Percentiles rank a stretch among this genome's conserved stretches.
Evolutionary conservation across 2,888 invertebrate genomes (phyloP).

Genomic region (Synanthedon myopaeformis): DNA sequence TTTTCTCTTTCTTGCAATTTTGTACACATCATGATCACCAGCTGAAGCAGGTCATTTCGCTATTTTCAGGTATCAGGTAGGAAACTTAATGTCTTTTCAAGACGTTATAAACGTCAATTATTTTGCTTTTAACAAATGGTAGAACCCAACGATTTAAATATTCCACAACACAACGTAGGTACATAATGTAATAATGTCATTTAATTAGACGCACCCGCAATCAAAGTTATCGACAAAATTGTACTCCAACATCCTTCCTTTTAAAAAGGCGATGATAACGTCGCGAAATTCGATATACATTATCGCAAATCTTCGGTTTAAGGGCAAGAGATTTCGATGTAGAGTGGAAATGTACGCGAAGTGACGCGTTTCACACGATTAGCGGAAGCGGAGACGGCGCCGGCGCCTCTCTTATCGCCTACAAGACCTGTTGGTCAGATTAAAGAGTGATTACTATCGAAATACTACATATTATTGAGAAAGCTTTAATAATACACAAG

Average conservation of each 20-base stretch:
- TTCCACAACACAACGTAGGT: too few relatives aligned
- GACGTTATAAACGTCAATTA: too few relatives aligned
- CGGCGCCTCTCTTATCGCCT: constrained; percentile 18
- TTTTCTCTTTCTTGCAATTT: too few relatives aligned
- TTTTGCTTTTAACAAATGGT: too few relatives aligned
- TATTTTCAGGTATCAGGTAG: too few relatives aligned
- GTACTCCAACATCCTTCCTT: neutral
- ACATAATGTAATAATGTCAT: constrained; percentile 3
- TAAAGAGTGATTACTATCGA: constrained; percentile 8
- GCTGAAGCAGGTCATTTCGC: too few relatives aligned
- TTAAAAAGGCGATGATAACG: constrained; percentile 18
- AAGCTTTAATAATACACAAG: neutral
- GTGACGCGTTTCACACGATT: constrained; percentile 33
- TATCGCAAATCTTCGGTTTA: constrained; percentile 32
- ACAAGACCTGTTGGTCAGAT: constrained; percentile 19
- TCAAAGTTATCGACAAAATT: constrained; percentile 6
- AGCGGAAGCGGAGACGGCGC: constrained; percentile 22
- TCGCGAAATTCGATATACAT: constrained; percentile 32
- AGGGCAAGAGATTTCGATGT: constrained; percentile 27
- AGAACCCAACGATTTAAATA: too few relatives aligned
- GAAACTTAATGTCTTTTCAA: too few relatives aligned
- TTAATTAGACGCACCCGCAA: constrained; percentile 12
- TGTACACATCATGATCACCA: too few relatives aligned
- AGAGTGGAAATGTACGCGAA: constrained; percentile 39
- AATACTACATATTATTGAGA: neutral